Base-by-base conservation (phyloP, 2,888 invertebrate genomes). In the Anarsia innoxiella region DNA sequence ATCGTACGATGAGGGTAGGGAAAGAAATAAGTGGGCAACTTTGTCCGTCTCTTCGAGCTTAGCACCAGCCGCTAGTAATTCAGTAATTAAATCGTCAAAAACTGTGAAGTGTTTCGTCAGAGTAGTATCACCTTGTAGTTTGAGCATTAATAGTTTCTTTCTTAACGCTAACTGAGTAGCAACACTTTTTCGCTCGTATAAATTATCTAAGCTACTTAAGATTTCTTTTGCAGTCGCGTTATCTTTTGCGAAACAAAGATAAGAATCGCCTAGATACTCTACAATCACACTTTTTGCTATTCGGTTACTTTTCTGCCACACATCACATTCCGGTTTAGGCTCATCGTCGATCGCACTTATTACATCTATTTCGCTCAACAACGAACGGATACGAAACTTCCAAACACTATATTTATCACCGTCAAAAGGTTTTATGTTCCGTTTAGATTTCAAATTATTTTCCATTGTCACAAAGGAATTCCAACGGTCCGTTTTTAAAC, bases 21-120 rank as follows among this genome's bases (percentile, higher is more conserved):
- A 63, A 1, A 66, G 25, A n/a, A 69, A 44, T 11, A 68, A 48
- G 41, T 66, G 59, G 1, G 61, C 46, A 1, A 69, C 46, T 44
- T 64, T 66, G 34, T 66, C 64, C 2, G 53, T 57, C 46, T 71
- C 66, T 13, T 64, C 57, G 3, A 67, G 29, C 31, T 53, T 58
- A 2, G 59, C 66, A 14, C 70, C 66, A 5, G 66, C 57, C 1
- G 59, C 52, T 4, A 46, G 11, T 29, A 71, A 44, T 32, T 69
- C 63, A 2, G 46, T 42, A 0, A 70, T 49, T 2, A 66, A 27
- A 12, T 65, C 53, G 37, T 73, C 67, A 41, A 72, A 70, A 2
- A 28, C 26, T 2, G 38, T 44, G 16, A 65, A 67, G 41, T 53
- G 48, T 39, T 41, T 44, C 9, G 44, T 31, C 2, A 51, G 12